A percentile compares a stretch with the other conserved stretches of the same genome.
These are phyloP conservation scores for Sinonovacula constricta DNA, from an alignment of 1,140 invertebrate genomes.

Conservation along the genomic window DNA sequence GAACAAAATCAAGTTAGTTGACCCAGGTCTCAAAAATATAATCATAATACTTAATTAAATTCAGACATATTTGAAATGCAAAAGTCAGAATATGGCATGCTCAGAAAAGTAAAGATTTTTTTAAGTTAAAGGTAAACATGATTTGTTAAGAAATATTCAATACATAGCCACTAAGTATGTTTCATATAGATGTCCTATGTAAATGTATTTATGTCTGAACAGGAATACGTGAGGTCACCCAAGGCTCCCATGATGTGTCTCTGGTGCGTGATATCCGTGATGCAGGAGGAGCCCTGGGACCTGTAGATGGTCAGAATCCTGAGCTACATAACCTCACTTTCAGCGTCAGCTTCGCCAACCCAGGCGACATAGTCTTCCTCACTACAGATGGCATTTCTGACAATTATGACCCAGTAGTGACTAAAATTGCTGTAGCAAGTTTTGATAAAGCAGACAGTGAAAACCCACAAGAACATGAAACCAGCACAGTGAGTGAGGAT, in stretches of 20 bases:
- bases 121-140: no score
- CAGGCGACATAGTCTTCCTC: slow-evolving; percentile 92
- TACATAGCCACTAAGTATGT: no score
- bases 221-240: slow-evolving; percentile 83
- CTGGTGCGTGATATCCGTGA: slow-evolving; percentile 95
- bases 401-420: slow-evolving; percentile 96
- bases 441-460: slow-evolving; percentile 59
- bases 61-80: no score
- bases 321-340: slow-evolving; percentile 95
- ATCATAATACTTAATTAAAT: no score
- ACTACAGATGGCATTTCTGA: slow-evolving; percentile 96
- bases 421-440: slow-evolving; percentile 89
- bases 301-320: slow-evolving; percentile 92
- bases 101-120: no score
- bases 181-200: no score
- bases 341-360: slow-evolving; percentile 90
- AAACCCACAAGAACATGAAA: slow-evolving; percentile 55
- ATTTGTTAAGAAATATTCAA: no score
- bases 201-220: background rate
- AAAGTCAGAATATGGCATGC: no score
- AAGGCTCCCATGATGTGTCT: slow-evolving; percentile 93
- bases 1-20: no score
- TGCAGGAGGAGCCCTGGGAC: slow-evolving; percentile 89
- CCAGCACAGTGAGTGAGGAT: slow-evolving; percentile 23
- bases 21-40: no score